Conservation (phyloP, 2,888 invertebrate genomes). For the Acleris literana region DNA sequence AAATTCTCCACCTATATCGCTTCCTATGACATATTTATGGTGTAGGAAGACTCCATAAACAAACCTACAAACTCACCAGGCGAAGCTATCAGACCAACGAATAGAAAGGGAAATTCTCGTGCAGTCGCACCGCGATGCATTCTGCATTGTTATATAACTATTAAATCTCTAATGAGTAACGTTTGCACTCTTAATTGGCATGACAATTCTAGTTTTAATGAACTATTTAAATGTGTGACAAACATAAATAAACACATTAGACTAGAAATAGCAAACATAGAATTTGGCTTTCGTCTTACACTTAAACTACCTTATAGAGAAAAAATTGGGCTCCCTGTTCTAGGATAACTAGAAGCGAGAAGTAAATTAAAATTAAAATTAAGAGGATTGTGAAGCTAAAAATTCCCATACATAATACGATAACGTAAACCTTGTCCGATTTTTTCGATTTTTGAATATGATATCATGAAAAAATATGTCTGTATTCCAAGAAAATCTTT, state of each 20-base stretch:
- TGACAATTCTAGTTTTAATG: background rate
- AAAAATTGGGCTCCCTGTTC: too few relatives aligned
- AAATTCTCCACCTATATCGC: constrained; percentile 1
- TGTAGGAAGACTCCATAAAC: constrained; percentile 25
- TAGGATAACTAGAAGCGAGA: too few relatives aligned
- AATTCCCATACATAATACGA: too few relatives aligned
- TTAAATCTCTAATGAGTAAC: constrained; percentile 1
- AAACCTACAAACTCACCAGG: background rate
- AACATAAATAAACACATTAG: background rate
- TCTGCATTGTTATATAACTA: constrained; percentile 20
- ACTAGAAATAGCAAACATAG: background rate
- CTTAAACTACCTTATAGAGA: too few relatives aligned
- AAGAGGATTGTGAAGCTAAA: too few relatives aligned
- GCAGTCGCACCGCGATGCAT: constrained; percentile 14
- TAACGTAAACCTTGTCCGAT: too few relatives aligned
- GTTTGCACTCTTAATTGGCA: constrained; percentile 2
- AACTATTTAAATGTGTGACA: background rate
- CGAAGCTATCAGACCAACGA: constrained; percentile 11
- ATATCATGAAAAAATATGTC: too few relatives aligned
- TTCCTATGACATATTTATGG: constrained; percentile 23
- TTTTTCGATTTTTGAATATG: too few relatives aligned
- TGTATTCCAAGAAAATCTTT: too few relatives aligned
- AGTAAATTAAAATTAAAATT: too few relatives aligned
- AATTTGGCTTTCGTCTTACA: too few relatives aligned
- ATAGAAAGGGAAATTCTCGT: constrained; percentile 25